Base-by-base conservation (phyloP, 2,113 vertebrate genomes). In the Ancistrus triradiatus region DNA sequence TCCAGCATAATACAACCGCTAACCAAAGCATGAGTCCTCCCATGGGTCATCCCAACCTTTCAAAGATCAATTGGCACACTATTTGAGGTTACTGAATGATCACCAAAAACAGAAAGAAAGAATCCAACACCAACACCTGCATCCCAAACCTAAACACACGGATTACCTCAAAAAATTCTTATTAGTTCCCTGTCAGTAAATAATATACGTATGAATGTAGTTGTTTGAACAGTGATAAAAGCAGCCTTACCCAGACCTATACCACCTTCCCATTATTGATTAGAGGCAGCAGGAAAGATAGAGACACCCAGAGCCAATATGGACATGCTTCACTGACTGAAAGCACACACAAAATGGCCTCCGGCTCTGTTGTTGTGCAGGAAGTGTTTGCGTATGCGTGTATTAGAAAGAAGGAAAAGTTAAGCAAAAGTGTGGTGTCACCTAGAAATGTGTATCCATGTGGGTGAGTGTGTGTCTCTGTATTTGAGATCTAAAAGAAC, bases 311-410 rank as follows among this genome's bases (percentile, higher is more conserved):
- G 51, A 47, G 24, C 63, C 15, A 56, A 56, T 47, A 24, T 56
- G 42, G 63, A 35, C 40, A 46, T 55, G 61, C 61, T 33, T 35
- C 74, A 75, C 76, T 70, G 70, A 71, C 58, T 27, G 55, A 70
- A 68, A 79, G 70, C 78, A 78, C 80, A 50, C 48, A 25, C 35
- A 76, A 78, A 73, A 85, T 75, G 35, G 69, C 50, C 37, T 22
- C n/a, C 10, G 35, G 59, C 38, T 51, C 48, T 17, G 19, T 21
- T 48, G 21, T 14, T 43, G 38, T 58, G 21, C 53, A 42, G 13
- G 13, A 2, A 14, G n/a, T 44, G 50, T 15, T 5, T 8, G 28
- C 9, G 28, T 33, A 9, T 8, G 9, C 9, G 28, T 33, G 28
- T 33, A 9, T 33, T 4, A 33, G 28, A 33, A 9, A 33, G 28